A percentile compares a stretch with the other conserved stretches of the same genome.
These are phyloP conservation scores for Malurus alboscapulatus DNA, from an alignment of 2,113 vertebrate species.

Conservation along the genomic window DNA sequence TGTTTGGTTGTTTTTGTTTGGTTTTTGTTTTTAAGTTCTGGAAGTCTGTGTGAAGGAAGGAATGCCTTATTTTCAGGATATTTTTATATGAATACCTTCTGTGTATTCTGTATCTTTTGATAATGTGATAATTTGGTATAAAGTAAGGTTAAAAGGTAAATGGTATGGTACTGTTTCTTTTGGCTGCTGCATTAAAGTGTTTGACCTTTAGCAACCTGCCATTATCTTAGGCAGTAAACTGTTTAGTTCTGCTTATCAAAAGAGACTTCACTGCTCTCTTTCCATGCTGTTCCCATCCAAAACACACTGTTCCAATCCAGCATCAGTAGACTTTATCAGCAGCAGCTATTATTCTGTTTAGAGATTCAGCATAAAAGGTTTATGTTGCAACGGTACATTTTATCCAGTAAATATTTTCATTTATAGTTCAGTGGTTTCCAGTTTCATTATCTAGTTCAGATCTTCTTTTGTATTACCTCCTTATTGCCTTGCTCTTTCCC, in stretches of 20 bases:
- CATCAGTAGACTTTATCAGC: conserved; percentile 25
- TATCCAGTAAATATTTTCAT: not conserved
- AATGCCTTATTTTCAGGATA: conserved; percentile 54
- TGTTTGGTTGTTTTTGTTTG: not conserved
- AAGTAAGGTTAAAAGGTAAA: conserved; percentile 63
- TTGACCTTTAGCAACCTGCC: conserved; percentile 57
- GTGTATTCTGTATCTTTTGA: conserved; percentile 31
- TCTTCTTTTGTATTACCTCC: not conserved
- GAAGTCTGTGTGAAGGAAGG: not conserved
- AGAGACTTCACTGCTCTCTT: conserved; percentile 53
- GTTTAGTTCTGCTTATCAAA: conserved; percentile 54
- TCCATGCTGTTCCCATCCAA: conserved; percentile 50
- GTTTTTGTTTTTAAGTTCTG: not conserved
- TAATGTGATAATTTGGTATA: conserved; percentile 5
- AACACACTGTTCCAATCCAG: conserved; percentile 33
- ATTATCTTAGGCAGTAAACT: conserved; percentile 61
- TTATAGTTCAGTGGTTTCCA: not conserved
- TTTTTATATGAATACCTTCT: conserved; percentile 24
- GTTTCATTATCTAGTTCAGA: conserved; percentile 18
- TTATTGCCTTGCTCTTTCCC: not conserved
- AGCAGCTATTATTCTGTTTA: conserved; percentile 1
- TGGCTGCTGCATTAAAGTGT: conserved; percentile 44
- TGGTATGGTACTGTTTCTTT: conserved; percentile 33
- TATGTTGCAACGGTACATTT: not conserved
- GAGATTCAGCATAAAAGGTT: not conserved